These are phyloP conservation scores for Notospermus geniculatus DNA, from an alignment of 1,140 invertebrate genomes.

Conservation along the genomic window DNA sequence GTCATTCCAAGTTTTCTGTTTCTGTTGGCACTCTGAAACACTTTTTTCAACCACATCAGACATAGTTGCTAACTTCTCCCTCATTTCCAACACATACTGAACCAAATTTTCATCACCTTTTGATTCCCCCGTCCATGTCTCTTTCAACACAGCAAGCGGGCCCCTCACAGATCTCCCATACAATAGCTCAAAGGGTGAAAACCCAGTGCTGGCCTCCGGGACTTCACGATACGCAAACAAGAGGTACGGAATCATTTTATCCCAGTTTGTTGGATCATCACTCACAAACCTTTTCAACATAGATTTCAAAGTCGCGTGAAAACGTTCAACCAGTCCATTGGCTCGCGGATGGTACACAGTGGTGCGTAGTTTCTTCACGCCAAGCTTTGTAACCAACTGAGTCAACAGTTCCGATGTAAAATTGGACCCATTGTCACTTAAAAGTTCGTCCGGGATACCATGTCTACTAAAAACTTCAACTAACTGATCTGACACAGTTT, in stretches of 20 bases:
- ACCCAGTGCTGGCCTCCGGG: too few species aligned
- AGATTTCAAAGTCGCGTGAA: conserved; percentile 3
- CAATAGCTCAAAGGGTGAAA: too few species aligned
- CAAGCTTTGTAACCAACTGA: conserved; percentile 11
- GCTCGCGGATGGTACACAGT: neutral
- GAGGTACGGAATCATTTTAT: neutral
- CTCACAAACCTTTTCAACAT: neutral
- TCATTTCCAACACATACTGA: too few species aligned
- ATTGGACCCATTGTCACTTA: conserved; percentile 23
- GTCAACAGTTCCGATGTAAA: conserved; percentile 22
- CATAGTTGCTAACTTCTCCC: too few species aligned
- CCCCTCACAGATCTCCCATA: too few species aligned
- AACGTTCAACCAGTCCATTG: neutral
- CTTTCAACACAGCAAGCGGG: too few species aligned
- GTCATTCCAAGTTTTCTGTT: too few species aligned
- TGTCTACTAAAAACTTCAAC: conserved; percentile 17
- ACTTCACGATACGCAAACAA: neutral
- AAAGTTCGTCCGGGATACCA: conserved; percentile 15
- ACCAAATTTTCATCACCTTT: too few species aligned
- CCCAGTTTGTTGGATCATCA: neutral
- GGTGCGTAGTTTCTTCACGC: neutral
- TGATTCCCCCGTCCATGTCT: too few species aligned
- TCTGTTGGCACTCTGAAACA: too few species aligned
- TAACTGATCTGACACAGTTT: conserved; percentile 15
- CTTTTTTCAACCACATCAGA: too few species aligned